phyloP scores from a whole-genome alignment of 2,797 vertebrate genomes.

The Chrosomus eos region DNA sequence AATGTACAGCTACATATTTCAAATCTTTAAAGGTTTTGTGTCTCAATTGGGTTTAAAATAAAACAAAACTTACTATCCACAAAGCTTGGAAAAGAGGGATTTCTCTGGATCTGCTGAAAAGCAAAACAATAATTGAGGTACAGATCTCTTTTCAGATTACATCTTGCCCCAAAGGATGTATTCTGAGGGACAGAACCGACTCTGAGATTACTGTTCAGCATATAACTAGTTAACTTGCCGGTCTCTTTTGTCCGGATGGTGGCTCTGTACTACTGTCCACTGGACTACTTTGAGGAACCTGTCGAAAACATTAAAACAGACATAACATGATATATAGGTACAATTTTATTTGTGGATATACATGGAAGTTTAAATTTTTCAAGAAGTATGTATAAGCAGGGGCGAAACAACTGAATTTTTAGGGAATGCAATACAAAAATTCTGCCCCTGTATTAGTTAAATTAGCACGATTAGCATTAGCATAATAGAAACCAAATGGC shows the following conservation, averaged over 20 bases:
- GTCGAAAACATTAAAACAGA: constrained; percentile 13
- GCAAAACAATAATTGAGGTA: constrained; percentile 45
- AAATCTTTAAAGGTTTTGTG: not conserved
- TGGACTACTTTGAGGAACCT: constrained; percentile 42
- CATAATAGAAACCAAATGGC: not conserved
- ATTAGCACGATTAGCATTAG: not conserved
- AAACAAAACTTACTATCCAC: constrained; percentile 89
- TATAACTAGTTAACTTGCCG: constrained; percentile 39
- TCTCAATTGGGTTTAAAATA: not conserved
- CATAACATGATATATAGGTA: not conserved
- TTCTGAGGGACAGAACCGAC: not conserved
- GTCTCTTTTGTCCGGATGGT: constrained; percentile 22
- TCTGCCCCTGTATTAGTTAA: not conserved
- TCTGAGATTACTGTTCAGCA: not conserved
- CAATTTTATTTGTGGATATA: not conserved
- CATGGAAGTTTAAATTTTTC: not conserved
- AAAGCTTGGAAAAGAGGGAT: constrained; percentile 93
- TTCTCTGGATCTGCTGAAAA: constrained; percentile 87
- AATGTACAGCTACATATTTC: not conserved
- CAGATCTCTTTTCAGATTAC: constrained; percentile 54
- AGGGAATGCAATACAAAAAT: not conserved
- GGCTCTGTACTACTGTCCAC: constrained; percentile 30
- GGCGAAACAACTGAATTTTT: not conserved
- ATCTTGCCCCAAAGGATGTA: not conserved
- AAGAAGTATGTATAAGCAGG: not conserved